Evolutionary conservation across 1,140 invertebrate species (phyloP).

Genomic region (Drosophila kikkawai): DNA sequence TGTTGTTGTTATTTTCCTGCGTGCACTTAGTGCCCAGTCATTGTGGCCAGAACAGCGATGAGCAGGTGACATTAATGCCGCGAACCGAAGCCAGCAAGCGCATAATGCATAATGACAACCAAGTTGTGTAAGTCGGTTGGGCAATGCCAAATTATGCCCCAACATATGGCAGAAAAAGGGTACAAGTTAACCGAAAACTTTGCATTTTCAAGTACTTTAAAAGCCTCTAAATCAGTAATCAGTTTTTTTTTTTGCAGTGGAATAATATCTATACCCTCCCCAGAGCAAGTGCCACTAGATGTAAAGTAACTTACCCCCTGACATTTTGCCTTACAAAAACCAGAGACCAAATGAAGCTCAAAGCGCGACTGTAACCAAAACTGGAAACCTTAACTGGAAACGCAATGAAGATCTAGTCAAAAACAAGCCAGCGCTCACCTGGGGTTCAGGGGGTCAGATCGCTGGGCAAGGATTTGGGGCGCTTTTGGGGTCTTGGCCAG

Average conservation of each 20-base stretch:
- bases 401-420: slow-evolving; percentile 33
- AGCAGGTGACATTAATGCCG: slow-evolving; percentile 69
- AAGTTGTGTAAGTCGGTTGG: slow-evolving; percentile 30
- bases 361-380: slow-evolving; percentile 11
- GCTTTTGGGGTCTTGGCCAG: slow-evolving; percentile 61
- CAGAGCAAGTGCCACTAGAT: slow-evolving; percentile 19
- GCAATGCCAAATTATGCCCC: slow-evolving; percentile 59
- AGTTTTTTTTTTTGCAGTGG: too few species aligned
- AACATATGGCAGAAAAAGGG: slow-evolving; percentile 19
- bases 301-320: slow-evolving; percentile 34
- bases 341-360: not conserved
- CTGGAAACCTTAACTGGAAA: slow-evolving; percentile 34
- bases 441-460: slow-evolving; percentile 23
- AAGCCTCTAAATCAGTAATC: not conserved
- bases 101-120: slow-evolving; percentile 69
- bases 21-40: slow-evolving; percentile 46
- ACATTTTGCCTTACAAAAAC: slow-evolving; percentile 38
- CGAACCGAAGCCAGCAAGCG: slow-evolving; percentile 8
- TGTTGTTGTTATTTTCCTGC: slow-evolving; percentile 6
- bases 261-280: not conserved
- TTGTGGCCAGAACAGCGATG: slow-evolving; percentile 50
- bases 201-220: not conserved
- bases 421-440: slow-evolving; percentile 9
- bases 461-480: slow-evolving; percentile 45
- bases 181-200: not conserved